phyloP scores from a whole-genome alignment of 2,113 vertebrate genomes.

The Vidua macroura region DNA sequence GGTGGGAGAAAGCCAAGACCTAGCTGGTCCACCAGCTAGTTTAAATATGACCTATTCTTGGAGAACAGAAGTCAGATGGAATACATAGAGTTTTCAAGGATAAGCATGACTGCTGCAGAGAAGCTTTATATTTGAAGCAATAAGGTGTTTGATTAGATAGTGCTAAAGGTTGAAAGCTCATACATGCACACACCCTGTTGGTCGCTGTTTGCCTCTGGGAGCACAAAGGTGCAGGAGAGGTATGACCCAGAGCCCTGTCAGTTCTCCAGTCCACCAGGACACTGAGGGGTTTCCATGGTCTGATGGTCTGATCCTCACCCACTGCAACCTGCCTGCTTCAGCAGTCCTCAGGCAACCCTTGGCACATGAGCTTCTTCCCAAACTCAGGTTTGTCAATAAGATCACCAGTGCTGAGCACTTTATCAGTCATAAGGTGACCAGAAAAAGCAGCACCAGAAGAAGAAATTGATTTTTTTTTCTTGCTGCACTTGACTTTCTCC shows the following conservation, averaged over 20 bases:
- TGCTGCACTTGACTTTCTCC: background rate
- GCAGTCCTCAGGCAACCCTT: background rate
- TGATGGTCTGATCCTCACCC: background rate
- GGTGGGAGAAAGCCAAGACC: background rate
- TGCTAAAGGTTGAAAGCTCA: background rate
- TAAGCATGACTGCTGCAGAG: background rate
- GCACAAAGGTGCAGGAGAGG: background rate
- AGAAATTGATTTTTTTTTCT: background rate
- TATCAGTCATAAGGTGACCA: background rate
- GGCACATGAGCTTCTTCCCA: background rate
- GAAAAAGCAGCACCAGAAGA: background rate
- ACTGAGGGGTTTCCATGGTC: background rate
- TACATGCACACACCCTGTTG: accelerated
- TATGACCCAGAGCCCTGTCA: background rate
- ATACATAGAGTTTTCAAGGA: background rate
- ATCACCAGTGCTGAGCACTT: background rate
- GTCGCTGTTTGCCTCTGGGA: background rate
- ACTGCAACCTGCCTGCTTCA: background rate
- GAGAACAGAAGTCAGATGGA: background rate
- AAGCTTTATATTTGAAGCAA: background rate
- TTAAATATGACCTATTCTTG: background rate
- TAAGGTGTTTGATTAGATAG: background rate
- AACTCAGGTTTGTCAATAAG: background rate
- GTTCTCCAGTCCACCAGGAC: background rate
- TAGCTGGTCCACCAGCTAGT: background rate